Evolutionary conservation across 2,797 vertebrate genomes (phyloP).

Genomic region (Pseudopleuronectes americanus): DNA sequence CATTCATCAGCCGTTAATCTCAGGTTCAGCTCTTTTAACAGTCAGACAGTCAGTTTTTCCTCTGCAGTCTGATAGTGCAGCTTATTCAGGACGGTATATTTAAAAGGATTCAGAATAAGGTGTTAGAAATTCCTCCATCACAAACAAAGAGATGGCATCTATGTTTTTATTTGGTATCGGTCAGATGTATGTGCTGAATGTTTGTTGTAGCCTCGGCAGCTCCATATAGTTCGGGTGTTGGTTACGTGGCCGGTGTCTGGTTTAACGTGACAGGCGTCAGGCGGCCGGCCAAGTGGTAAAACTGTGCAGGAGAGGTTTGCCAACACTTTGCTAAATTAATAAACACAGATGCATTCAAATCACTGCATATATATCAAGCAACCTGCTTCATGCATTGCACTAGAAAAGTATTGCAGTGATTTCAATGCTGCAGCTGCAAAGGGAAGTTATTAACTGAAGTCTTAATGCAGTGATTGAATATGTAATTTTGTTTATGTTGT

Average conservation of each 20-base stretch:
- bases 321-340: slow-evolving; percentile 10
- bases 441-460: not conserved
- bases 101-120: not conserved
- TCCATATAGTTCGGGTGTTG: slow-evolving; percentile 21
- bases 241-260: slow-evolving; percentile 28
- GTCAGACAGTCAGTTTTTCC: not conserved
- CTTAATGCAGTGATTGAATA: not conserved
- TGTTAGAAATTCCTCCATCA: not conserved
- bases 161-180: not conserved
- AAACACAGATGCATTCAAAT: not conserved
- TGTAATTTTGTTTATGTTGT: slow-evolving; percentile 1
- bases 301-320: slow-evolving; percentile 18
- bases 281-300: slow-evolving; percentile 23
- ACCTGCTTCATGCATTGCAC: not conserved
- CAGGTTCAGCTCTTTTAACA: not conserved
- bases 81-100: not conserved
- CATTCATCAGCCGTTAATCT: not conserved
- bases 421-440: not conserved
- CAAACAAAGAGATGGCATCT: not conserved
- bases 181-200: not conserved
- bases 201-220: slow-evolving; percentile 4
- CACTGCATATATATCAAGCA: not conserved
- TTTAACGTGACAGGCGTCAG: slow-evolving; percentile 36
- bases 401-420: not conserved
- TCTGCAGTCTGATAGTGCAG: too few relatives aligned